Percentiles rank a stretch among this genome's conserved stretches.
Conservation (phyloP, 2,888 invertebrate genomes). For the Prosapia bicincta region DNA sequence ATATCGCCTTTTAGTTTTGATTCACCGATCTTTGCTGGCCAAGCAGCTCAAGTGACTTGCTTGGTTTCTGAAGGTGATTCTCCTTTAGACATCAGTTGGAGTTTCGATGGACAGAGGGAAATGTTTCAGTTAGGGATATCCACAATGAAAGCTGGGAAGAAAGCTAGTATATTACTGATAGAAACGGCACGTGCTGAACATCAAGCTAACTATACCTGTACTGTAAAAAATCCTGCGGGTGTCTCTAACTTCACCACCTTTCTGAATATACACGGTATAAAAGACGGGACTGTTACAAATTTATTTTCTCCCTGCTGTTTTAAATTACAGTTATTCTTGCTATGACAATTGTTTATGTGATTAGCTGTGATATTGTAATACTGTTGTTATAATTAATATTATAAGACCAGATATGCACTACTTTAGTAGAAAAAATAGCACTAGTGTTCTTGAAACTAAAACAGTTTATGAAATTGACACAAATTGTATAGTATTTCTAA, state of each 20-base stretch:
- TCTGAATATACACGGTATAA: slow-evolving; percentile 22
- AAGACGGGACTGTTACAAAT: neutral
- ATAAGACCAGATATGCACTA: no score
- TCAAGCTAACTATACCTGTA: slow-evolving; percentile 47
- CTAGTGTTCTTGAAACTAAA: no score
- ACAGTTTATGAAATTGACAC: no score
- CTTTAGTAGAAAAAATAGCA: no score
- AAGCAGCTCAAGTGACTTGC: slow-evolving; percentile 43
- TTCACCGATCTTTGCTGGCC: slow-evolving; percentile 41
- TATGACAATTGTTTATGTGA: no score
- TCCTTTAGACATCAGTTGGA: slow-evolving; percentile 51
- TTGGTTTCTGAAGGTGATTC: slow-evolving; percentile 45
- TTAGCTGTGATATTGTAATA: no score
- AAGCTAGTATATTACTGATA: slow-evolving; percentile 44
- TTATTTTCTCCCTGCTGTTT: neutral
- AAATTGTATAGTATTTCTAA: no score
- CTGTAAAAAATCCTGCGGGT: slow-evolving; percentile 45
- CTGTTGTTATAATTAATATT: no score
- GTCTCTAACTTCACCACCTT: slow-evolving; percentile 36
- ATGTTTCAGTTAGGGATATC: slow-evolving; percentile 43
- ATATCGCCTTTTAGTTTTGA: slow-evolving; percentile 43
- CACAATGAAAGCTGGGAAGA: slow-evolving; percentile 41
- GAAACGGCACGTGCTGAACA: slow-evolving; percentile 43
- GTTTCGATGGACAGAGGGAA: slow-evolving; percentile 44
- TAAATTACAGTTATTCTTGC: no score